Evolutionary conservation across 1,140 invertebrate genomes (phyloP).

Genomic region (Leptinotarsa defecta): DNA sequence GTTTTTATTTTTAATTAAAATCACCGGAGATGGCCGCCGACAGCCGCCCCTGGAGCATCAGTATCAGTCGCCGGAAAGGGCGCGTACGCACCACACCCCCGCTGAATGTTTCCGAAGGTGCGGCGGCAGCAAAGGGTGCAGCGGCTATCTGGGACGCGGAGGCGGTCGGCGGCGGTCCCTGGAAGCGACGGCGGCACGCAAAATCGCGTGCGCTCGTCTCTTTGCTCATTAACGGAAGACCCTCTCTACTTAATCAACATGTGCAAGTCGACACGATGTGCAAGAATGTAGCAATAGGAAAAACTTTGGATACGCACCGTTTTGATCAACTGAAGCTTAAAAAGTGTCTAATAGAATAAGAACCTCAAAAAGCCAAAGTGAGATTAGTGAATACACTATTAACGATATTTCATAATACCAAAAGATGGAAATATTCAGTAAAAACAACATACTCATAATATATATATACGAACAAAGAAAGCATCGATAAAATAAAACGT

Average conservation of each 20-base stretch:
- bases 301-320: too few relatives aligned
- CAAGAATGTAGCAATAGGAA: too few relatives aligned
- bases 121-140: not conserved
- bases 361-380: too few relatives aligned
- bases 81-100: constrained; percentile 7
- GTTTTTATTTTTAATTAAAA: not conserved
- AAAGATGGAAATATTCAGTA: too few relatives aligned
- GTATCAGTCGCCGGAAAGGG: constrained; percentile 16
- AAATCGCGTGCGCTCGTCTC: constrained; percentile 14
- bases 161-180: constrained; percentile 12
- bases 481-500: too few relatives aligned
- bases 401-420: too few relatives aligned
- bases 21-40: not conserved
- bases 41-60: not conserved
- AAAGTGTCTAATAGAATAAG: too few relatives aligned
- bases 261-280: too few relatives aligned
- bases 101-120: constrained; percentile 10
- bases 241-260: constrained; percentile 13
- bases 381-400: too few relatives aligned
- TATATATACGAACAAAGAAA: too few relatives aligned
- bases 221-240: constrained; percentile 13
- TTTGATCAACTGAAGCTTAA: too few relatives aligned
- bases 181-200: constrained; percentile 11
- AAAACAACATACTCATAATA: too few relatives aligned
- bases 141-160: not conserved